Percentiles rank a stretch among this genome's conserved stretches.
Evolutionary conservation across 1,140 invertebrate species (phyloP).

Genomic region (Drosophila arawakana): DNA sequence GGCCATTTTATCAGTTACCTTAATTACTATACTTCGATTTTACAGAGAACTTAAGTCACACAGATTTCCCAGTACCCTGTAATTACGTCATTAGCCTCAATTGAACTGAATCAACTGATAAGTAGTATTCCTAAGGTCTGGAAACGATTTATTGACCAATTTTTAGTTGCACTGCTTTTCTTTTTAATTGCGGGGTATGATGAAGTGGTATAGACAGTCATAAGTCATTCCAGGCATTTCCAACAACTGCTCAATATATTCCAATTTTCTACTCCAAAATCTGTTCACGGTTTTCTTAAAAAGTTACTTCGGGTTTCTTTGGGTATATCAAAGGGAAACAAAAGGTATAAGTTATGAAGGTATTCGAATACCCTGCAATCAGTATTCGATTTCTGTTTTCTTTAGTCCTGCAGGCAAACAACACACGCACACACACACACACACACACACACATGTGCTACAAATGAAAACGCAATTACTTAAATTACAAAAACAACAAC

Average conservation of each 20-base stretch:
- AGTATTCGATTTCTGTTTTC: slow-evolving; percentile 16
- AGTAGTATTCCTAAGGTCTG: too few relatives aligned
- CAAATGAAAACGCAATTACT: slow-evolving; percentile 67
- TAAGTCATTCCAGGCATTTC: not conserved
- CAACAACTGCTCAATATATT: not conserved
- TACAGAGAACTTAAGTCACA: too few relatives aligned
- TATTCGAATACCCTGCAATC: not conserved
- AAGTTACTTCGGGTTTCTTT: slow-evolving; percentile 12
- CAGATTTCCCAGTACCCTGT: too few relatives aligned
- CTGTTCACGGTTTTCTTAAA: not conserved
- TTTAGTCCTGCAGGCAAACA: not conserved
- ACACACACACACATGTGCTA: slow-evolving; percentile 8
- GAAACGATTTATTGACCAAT: too few relatives aligned
- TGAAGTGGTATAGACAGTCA: not conserved
- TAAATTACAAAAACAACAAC: slow-evolving; percentile 62
- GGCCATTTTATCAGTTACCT: too few relatives aligned
- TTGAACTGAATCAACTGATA: too few relatives aligned
- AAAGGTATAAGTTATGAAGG: slow-evolving; percentile 10
- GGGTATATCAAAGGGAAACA: not conserved
- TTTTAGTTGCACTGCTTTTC: not conserved
- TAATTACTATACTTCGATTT: too few relatives aligned
- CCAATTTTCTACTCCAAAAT: not conserved
- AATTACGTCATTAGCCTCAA: too few relatives aligned
- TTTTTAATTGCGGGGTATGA: not conserved
- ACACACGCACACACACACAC: slow-evolving; percentile 1